phyloP scores from a whole-genome alignment of 2,888 invertebrate species.

The Tetragnatha montana region DNA sequence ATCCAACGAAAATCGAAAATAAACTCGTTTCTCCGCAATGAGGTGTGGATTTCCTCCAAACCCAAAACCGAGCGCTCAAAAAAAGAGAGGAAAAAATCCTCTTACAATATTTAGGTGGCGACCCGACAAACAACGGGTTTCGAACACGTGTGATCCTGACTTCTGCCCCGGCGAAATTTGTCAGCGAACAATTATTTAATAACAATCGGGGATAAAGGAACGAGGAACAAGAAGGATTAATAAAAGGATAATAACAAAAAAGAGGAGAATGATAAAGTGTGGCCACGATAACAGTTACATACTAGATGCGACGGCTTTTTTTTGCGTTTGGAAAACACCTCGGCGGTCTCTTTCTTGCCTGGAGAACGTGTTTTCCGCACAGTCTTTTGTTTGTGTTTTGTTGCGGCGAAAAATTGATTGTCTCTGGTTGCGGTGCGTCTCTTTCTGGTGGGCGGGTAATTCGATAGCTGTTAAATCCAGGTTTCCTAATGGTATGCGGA shows the following conservation, averaged over 20 bases:
- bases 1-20: not conserved
- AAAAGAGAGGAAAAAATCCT: not conserved
- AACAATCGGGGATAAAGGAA: conserved; percentile 21
- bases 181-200: conserved; percentile 66
- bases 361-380: conserved; percentile 33
- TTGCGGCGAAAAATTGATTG: conserved; percentile 37
- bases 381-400: conserved; percentile 11
- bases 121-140: conserved; percentile 54
- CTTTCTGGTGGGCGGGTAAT: not conserved
- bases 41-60: conserved; percentile 51
- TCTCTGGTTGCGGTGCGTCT: conserved; percentile 16
- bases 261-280: conserved; percentile 42
- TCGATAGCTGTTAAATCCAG: not conserved
- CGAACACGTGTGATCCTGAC: conserved; percentile 51
- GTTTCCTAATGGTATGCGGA: too few species aligned
- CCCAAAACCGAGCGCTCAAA: not conserved
- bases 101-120: conserved; percentile 49
- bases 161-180: conserved; percentile 56
- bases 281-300: conserved; percentile 39
- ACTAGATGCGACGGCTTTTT: conserved; percentile 20
- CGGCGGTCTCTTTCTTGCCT: not conserved
- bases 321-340: not conserved
- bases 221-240: conserved; percentile 2
- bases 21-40: not conserved
- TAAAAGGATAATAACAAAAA: not conserved